Base-by-base conservation (phyloP, 1,140 invertebrate genomes). In the Drosophila truncata region DNA sequence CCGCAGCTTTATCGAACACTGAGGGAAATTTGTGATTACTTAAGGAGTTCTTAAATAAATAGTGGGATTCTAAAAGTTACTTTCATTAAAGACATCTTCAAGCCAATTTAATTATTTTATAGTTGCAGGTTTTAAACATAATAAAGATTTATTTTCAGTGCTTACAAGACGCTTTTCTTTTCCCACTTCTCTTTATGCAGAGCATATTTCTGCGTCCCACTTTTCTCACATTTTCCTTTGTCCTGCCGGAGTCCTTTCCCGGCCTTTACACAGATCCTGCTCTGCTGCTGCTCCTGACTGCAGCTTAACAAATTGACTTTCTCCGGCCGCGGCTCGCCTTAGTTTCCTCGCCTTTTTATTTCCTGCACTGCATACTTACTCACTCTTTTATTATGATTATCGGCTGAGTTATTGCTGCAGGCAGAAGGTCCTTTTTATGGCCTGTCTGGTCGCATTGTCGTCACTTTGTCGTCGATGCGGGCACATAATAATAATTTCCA, bases 241-340 rank as follows among this genome's bases (percentile, higher is more conserved):
- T 66, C 39, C 50, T 70, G 47, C 54, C 31, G 7, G 46, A 31
- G 41, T 66, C 69, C 29, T 44, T 42, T 37, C 35, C 44, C 18
- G 37, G 44, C 29, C n/a, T 59, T 25, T 47, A 39, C 39, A 20
- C 41, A 18, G 37, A 63, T 69, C 59, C 66, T 49, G 62, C 29
- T 41, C 66, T 49, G 27, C 39, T 42, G 54, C 66, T 49, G 66
- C 25, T 55, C 35, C 47, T 54, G 65, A 64, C 84, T 88, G 84
- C 84, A 88, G 84, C 80, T 88, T 88, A 88, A 88, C 84, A 88
- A 88, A 88, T 88, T 88, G 84, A 88, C 84, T 88, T 87, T 88
- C 84, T 84, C 85, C 85, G 83, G 83, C 79, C 78, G 78, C 79
- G 71, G 77, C 64, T 66, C 79, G 84, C 76, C 84, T 88, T 87